Base-by-base conservation (phyloP, 1,140 invertebrate genomes). In the Brachionus plicatilis region DNA sequence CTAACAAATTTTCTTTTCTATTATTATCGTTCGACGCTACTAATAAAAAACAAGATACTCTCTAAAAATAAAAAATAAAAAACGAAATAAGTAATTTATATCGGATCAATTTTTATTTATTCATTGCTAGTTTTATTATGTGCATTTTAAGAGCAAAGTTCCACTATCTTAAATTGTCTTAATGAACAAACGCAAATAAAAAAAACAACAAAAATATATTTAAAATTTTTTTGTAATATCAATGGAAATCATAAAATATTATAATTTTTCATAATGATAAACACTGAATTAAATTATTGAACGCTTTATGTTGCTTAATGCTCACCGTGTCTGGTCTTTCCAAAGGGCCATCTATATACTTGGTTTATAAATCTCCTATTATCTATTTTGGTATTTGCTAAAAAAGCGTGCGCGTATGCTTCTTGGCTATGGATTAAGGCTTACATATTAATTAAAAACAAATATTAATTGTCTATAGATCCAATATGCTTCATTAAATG, bases 381-480 rank as follows among this genome's bases (percentile, higher is more conserved):
- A 72, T 72, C 68, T 72, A 41, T 72, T 72, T 68, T 68, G 66
- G 33, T 68, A 68, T 68, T 72, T 72, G 33, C 24, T 43, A 72
- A 72, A 72, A 72, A 20, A 72, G 68, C 17, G 68, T 60, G 53
- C 20, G 53, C 20, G 1, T 60, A 60, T 60, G 53, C 5, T 60
- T 60, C 6, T 60, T 20, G 53, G 53, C 53, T 45, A 43, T 17
- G 17, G 29, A 20, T 72, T 41, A 41, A 72, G 41, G 3, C 68
- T 72, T 43, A 41, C 45, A 43, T 20, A 41, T 72, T 72, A 72
- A 72, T 72, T 72, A 72, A 72, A 72, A 72, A 72, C 68, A 72
- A 72, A 72, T 72, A 72, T 72, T 72, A 72, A 72, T 72, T 43
- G 68, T 72, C 68, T 72, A 72, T 72, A 47, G 43, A 41, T 20